A percentile compares a stretch with the other conserved stretches of the same genome.
phyloP scores from a whole-genome alignment of 35 echinoderm and acorn worm genomes.

The Stichopus chloronotus region DNA sequence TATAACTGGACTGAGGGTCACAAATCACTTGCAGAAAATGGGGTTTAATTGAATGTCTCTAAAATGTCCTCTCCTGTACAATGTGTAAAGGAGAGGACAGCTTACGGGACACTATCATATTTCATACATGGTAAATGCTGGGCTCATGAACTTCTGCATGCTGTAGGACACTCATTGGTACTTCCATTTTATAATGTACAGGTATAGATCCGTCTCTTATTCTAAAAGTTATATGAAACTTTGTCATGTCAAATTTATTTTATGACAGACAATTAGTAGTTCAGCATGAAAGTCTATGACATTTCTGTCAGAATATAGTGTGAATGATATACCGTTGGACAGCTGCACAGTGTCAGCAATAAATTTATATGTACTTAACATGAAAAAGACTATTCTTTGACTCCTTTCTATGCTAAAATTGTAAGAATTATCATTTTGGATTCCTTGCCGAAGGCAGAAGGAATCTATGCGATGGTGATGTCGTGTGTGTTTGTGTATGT shows the following conservation, averaged over 20 bases:
- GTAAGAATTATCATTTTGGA: too few species aligned
- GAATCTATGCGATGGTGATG: too few species aligned
- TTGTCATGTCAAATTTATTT: too few species aligned
- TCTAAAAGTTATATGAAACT: constrained; percentile 13
- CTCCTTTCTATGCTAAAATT: too few species aligned
- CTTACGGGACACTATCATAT: not conserved
- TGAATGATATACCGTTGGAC: constrained; percentile 27
- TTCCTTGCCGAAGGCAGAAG: too few species aligned
- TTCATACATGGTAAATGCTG: constrained; percentile 41
- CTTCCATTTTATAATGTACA: too few species aligned
- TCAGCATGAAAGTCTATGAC: constrained; percentile 11
- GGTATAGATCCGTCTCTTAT: not conserved
- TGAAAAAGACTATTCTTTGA: not conserved
- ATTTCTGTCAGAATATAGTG: constrained; percentile 8
- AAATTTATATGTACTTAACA: constrained; percentile 15
- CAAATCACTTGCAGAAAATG: constrained; percentile 15
- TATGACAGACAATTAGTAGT: constrained; percentile 15
- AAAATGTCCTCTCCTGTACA: constrained; percentile 34
- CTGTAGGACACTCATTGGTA: too few species aligned
- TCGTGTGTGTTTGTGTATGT: too few species aligned
- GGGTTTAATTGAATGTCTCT: not conserved
- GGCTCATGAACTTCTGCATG: not conserved
- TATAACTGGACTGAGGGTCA: constrained; percentile 5
- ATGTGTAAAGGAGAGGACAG: constrained; percentile 23
- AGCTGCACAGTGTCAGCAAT: constrained; percentile 6